Evolutionary conservation across 2,113 vertebrate genomes (phyloP).

Genomic region (zebrafish (Danio rerio)): GRCz12tu NC_133185.1:21818001-21818500

Average conservation of each 20-base stretch:
- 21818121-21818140: conserved; percentile 94
- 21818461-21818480: conserved; percentile 98
- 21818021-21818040: conserved; percentile 1
- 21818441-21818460: conserved; percentile 95
- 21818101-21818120: conserved; percentile 16
- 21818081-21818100: not conserved
- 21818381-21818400: conserved; percentile 95
- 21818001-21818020: too few species aligned
- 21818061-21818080: not conserved
- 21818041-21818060: not conserved
- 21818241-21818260: not conserved
- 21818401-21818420: conserved; percentile 99
- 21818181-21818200: conserved; percentile 97
- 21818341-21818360: conserved; percentile 99
- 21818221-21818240: not conserved
- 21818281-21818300: conserved; percentile 67
- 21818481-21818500: conserved; percentile 97
- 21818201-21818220: conserved; percentile 78
- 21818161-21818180: conserved; percentile 93
- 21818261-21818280: not conserved
- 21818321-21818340: conserved; percentile 97
- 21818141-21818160: conserved; percentile 94
- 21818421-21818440: conserved; percentile 95
- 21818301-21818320: conserved; percentile 98
- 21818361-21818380: conserved; percentile 97